These are phyloP conservation scores for Paracentrotus lividus DNA, from an alignment of 53 echinoderm and acorn worm species.

Conservation along the genomic window DNA sequence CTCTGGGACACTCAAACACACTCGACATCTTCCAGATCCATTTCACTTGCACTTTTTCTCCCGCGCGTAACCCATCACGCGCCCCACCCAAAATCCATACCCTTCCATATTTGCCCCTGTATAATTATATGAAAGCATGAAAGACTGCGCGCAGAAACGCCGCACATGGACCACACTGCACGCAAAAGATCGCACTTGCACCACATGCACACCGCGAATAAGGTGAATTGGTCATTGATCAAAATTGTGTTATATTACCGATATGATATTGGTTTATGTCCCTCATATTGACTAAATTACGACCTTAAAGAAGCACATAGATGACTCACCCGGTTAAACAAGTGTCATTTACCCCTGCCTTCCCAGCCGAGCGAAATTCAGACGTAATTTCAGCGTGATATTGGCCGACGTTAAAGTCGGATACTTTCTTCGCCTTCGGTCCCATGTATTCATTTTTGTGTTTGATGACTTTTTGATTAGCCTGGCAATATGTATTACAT, in stretches of 20 bases:
- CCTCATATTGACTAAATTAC: constrained; percentile 65
- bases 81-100: constrained; percentile 50
- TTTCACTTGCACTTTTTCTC: constrained; percentile 68
- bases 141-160: constrained; percentile 17
- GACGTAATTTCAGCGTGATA: constrained; percentile 28
- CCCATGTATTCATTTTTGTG: constrained; percentile 43
- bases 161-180: not conserved
- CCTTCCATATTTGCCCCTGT: not conserved
- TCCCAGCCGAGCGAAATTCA: not conserved
- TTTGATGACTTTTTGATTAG: constrained; percentile 57
- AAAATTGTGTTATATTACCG: constrained; percentile 46
- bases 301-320: not conserved
- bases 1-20: constrained; percentile 35
- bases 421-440: constrained; percentile 29
- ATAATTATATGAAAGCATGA: too few relatives aligned
- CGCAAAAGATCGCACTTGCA: constrained; percentile 37
- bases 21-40: constrained; percentile 33
- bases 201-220: too few relatives aligned
- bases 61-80: constrained; percentile 41
- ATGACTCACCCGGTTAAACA: constrained; percentile 54
- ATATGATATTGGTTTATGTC: constrained; percentile 58
- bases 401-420: constrained; percentile 19
- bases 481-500: not conserved
- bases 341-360: constrained; percentile 49
- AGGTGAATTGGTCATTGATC: constrained; percentile 32